Percentiles rank a stretch among this genome's conserved stretches.
phyloP scores from a whole-genome alignment of 1,140 invertebrate genomes.

The Meloidogyne exigua region DNA sequence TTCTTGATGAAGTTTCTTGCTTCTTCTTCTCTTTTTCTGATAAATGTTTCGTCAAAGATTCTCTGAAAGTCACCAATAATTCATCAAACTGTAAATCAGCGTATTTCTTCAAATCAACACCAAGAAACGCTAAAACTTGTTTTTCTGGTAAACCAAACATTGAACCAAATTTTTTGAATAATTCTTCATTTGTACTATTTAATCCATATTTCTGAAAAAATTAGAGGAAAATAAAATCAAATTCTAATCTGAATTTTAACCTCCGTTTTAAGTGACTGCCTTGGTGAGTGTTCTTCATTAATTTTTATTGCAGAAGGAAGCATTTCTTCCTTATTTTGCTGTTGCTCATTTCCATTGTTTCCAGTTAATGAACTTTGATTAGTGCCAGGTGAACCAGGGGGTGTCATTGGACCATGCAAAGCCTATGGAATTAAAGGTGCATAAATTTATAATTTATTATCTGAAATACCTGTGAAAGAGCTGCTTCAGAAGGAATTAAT shows the following conservation, averaged over 20 bases:
- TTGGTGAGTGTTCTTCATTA: background rate
- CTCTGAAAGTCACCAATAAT: slow-evolving; percentile 16
- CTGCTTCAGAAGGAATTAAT: background rate
- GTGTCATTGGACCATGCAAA: slow-evolving; percentile 26
- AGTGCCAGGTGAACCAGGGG: slow-evolving; percentile 32
- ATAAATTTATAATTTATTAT: background rate
- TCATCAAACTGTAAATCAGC: slow-evolving; percentile 21
- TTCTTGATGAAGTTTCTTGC: background rate
- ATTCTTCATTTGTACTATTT: background rate
- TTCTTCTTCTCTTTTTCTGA: slow-evolving; percentile 4
- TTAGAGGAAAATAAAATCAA: background rate
- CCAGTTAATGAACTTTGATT: slow-evolving; percentile 11
- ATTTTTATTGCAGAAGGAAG: background rate
- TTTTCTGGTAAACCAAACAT: slow-evolving; percentile 27
- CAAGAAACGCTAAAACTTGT: slow-evolving; percentile 27
- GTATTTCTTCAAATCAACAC: slow-evolving; percentile 38
- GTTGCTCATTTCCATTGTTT: background rate
- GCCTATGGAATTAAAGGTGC: background rate
- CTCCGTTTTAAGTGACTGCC: background rate
- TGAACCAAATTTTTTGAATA: slow-evolving; percentile 20
- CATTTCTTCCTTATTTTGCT: background rate
- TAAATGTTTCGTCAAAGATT: slow-evolving; percentile 7
- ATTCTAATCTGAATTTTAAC: background rate
- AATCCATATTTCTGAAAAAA: background rate
- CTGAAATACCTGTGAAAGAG: background rate